Conservation (phyloP, 2,888 invertebrate genomes). For the Lutraria lutraria region DNA sequence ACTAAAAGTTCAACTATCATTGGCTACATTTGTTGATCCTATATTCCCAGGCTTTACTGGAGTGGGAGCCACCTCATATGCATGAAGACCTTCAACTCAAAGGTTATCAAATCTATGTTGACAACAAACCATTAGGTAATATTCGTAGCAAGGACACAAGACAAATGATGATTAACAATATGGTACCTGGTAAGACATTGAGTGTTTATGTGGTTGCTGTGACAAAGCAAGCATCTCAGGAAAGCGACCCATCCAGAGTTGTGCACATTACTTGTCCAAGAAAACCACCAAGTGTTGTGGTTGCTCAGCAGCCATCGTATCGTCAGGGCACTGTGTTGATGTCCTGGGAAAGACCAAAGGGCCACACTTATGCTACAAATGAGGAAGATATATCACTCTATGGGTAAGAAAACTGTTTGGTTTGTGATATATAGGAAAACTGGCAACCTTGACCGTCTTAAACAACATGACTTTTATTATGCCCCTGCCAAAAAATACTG, state of each 20-base stretch:
- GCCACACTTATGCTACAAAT: slow-evolving; percentile 73
- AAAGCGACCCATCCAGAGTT: slow-evolving; percentile 83
- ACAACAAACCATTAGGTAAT: slow-evolving; percentile 84
- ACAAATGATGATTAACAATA: slow-evolving; percentile 85
- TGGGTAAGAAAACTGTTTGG: slow-evolving; percentile 74
- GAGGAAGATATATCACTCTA: slow-evolving; percentile 84
- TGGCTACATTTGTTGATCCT: slow-evolving; percentile 2
- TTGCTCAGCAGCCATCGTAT: slow-evolving; percentile 85
- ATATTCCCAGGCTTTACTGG: slow-evolving; percentile 80
- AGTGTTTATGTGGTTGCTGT: slow-evolving; percentile 83
- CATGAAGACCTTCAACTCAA: slow-evolving; percentile 81
- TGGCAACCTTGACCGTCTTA: no score
- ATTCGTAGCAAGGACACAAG: slow-evolving; percentile 77
- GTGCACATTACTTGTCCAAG: slow-evolving; percentile 84
- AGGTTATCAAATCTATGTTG: slow-evolving; percentile 85
- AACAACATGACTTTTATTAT: no score
- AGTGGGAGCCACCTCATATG: slow-evolving; percentile 82
- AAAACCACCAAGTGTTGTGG: slow-evolving; percentile 80
- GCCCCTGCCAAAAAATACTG: no score
- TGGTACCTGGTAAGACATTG: slow-evolving; percentile 83
- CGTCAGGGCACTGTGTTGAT: slow-evolving; percentile 85
- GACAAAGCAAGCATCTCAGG: slow-evolving; percentile 80
- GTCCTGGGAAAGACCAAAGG: slow-evolving; percentile 85
- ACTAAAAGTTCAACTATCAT: no score
- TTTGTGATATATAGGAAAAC: neutral